Conservation (phyloP, 1,140 invertebrate genomes). For the Planococcus citri region DNA sequence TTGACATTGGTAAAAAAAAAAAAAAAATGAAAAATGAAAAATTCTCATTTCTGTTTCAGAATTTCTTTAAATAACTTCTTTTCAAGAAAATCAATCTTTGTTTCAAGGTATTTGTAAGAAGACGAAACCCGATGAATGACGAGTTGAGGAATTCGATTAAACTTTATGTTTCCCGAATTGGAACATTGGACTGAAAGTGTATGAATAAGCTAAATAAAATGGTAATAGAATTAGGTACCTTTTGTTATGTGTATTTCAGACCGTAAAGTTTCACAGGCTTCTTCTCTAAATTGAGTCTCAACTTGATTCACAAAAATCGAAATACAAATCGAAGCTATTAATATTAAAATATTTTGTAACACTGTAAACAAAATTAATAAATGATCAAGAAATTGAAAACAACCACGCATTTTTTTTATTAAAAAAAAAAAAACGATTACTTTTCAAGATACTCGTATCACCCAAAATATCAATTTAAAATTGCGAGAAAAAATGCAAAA, state of each 20-base stretch:
- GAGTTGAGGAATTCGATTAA: neutral
- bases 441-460: neutral
- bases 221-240: no score
- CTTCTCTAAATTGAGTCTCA: slow-evolving; percentile 32
- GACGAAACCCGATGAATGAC: neutral
- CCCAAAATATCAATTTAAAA: neutral
- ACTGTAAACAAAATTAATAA: slow-evolving; percentile 9
- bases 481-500: neutral
- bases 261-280: slow-evolving; percentile 62
- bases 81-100: no score
- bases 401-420: neutral
- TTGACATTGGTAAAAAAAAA: no score
- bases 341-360: slow-evolving; percentile 6
- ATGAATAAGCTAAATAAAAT: no score
- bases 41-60: no score
- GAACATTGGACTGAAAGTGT: neutral
- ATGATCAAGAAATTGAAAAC: no score
- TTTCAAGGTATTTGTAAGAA: no score
- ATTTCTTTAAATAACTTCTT: no score
- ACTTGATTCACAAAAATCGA: neutral
- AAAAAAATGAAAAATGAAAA: no score
- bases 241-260: slow-evolving; percentile 68
- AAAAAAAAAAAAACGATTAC: neutral
- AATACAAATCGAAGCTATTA: neutral
- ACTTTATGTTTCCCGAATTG: neutral